Conservation (phyloP, 2,113 vertebrate genomes). For the Haemorhous mexicanus region DNA sequence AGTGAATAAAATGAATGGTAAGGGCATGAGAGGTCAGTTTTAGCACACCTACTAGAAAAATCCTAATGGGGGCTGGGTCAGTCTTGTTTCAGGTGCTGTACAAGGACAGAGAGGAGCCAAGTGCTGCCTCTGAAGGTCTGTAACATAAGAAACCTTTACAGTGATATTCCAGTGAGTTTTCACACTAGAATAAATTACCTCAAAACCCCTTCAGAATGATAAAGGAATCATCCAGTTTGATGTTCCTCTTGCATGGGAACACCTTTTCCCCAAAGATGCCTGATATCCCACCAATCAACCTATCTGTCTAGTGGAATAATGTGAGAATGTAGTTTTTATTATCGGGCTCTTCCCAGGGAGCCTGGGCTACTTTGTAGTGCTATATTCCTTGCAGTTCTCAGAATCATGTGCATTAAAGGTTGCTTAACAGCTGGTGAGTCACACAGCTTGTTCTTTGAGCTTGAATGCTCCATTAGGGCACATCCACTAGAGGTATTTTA, state of each 20-base stretch:
- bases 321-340: slow-evolving; percentile 42
- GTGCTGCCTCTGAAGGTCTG: background rate
- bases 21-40: background rate
- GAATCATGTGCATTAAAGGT: slow-evolving; percentile 49
- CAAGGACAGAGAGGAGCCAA: background rate
- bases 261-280: slow-evolving; percentile 24
- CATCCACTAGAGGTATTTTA: slow-evolving; percentile 57
- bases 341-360: slow-evolving; percentile 42
- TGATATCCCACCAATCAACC: background rate
- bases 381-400: slow-evolving; percentile 42
- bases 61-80: background rate
- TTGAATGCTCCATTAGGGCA: slow-evolving; percentile 40
- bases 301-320: slow-evolving; percentile 31
- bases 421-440: slow-evolving; percentile 64
- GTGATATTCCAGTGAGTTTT: background rate
- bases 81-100: background rate
- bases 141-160: background rate
- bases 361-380: slow-evolving; percentile 38
- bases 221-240: slow-evolving; percentile 6
- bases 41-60: background rate
- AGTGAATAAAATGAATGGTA: background rate
- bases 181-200: slow-evolving; percentile 15
- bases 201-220: background rate
- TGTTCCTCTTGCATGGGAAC: background rate
- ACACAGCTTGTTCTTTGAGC: slow-evolving; percentile 56